Base-by-base conservation (phyloP, 2,113 vertebrate genomes). In the Carassius carassius region DNA sequence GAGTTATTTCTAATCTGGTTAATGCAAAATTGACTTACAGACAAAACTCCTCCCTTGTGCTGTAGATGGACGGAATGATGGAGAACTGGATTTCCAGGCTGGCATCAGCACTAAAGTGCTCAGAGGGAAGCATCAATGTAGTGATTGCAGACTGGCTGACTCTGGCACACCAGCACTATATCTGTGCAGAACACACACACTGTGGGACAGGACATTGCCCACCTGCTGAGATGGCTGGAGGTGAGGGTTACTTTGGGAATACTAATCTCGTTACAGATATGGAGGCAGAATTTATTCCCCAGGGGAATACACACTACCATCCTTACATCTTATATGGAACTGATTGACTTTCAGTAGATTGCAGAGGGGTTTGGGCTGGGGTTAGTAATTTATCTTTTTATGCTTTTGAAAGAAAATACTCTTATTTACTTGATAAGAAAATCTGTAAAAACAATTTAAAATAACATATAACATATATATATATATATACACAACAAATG, bases 1-100 rank as follows among this genome's bases (percentile, higher is more conserved):
- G 47, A 19, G 74, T 76, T 32, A 58, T 58, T 78, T 78, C 29
- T 37, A 2, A 2, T 19, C 21, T 44, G 51, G 25, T 72, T 35
- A 51, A 54, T 11, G 67, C n/a, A 11, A 23, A 19, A 58, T 58
- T n/a, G n/a, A n/a, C n/a, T n/a, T n/a, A n/a, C n/a, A n/a, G n/a
- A n/a, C n/a, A n/a, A n/a, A n/a, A n/a, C n/a, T n/a, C n/a, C n/a
- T n/a, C n/a, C n/a, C n/a, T n/a, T n/a, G n/a, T n/a, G n/a, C n/a
- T 35, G 32, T 4, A 35, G 32, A 4, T 35, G 86, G 95, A 98
- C 16, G 96, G 96, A 11, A 74, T 92, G 1, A 90, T 98, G 87
- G 97, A 99, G 90, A 87, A 44, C n/a, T 99, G 98, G 98, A 92
- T 97, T 74, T 89, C 92, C 88, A 92, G 94, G 87, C 88, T 99